Evolutionary conservation across 1,140 invertebrate genomes (phyloP).

Genomic region (Pogonomyrmex barbatus): DNA sequence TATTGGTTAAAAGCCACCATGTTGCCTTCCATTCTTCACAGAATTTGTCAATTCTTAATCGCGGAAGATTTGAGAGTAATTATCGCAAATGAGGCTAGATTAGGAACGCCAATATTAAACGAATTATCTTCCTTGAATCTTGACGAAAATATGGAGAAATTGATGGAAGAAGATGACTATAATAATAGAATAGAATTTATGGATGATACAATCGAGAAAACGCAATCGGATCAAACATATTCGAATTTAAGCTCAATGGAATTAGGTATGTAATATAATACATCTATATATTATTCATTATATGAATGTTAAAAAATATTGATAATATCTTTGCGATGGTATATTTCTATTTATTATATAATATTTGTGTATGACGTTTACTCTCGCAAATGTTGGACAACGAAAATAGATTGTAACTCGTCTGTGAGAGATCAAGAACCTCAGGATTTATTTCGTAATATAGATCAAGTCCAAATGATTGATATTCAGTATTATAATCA

Average conservation of each 20-base stretch:
- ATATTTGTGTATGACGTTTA: not conserved
- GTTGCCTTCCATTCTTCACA: constrained; percentile 95
- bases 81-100: constrained; percentile 85
- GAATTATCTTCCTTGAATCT: constrained; percentile 74
- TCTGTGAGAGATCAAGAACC: constrained; percentile 89
- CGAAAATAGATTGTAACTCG: constrained; percentile 79
- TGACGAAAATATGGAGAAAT: constrained; percentile 39
- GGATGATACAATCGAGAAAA: constrained; percentile 61
- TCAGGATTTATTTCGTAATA: constrained; percentile 88
- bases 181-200: constrained; percentile 51
- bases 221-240: constrained; percentile 28
- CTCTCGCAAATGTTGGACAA: constrained; percentile 55
- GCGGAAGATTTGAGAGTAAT: constrained; percentile 92
- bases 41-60: constrained; percentile 91
- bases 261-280: constrained; percentile 65
- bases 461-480: constrained; percentile 87
- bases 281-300: not conserved
- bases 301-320: not conserved
- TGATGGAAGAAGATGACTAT: constrained; percentile 43
- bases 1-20: constrained; percentile 96
- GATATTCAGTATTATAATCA: constrained; percentile 90
- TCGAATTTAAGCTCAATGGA: constrained; percentile 58
- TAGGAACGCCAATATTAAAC: constrained; percentile 78
- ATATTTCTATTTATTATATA: constrained; percentile 7
- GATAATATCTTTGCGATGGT: not conserved